A percentile compares a stretch with the other conserved stretches of the same genome.
phyloP scores from a whole-genome alignment of 2,113 vertebrate species.

The Chascanopsetta lugubris region DNA sequence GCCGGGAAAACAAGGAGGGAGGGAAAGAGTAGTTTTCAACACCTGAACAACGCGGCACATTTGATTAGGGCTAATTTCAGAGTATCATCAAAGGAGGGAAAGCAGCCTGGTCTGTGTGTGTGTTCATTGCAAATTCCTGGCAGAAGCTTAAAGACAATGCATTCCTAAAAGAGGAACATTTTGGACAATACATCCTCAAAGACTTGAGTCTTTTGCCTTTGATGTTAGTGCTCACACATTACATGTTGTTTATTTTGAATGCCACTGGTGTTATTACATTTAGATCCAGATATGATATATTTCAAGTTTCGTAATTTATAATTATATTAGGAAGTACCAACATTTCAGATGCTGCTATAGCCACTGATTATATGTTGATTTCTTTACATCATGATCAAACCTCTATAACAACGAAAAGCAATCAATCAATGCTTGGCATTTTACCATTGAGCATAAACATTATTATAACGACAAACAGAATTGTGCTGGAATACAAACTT shows the following conservation, averaged over 20 bases:
- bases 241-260: neutral
- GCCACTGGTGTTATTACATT: no score
- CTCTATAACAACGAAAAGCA: no score
- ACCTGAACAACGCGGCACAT: conserved; percentile 60
- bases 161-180: conserved; percentile 6
- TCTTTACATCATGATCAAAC: no score
- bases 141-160: conserved; percentile 25
- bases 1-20: conserved; percentile 54
- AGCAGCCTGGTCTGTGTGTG: conserved; percentile 2
- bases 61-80: conserved; percentile 70
- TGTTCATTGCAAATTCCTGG: conserved; percentile 33
- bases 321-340: no score
- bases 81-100: conserved; percentile 64
- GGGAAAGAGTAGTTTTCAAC: conserved; percentile 63
- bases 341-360: no score
- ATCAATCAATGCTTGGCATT: no score
- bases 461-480: no score
- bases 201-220: neutral
- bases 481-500: no score
- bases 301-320: no score
- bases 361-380: no score
- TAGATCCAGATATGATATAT: no score
- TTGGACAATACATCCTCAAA: neutral
- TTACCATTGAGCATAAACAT: no score
- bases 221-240: neutral